Base-by-base conservation (phyloP, 2,113 vertebrate species). In the Hemibagrus wyckioides region DNA sequence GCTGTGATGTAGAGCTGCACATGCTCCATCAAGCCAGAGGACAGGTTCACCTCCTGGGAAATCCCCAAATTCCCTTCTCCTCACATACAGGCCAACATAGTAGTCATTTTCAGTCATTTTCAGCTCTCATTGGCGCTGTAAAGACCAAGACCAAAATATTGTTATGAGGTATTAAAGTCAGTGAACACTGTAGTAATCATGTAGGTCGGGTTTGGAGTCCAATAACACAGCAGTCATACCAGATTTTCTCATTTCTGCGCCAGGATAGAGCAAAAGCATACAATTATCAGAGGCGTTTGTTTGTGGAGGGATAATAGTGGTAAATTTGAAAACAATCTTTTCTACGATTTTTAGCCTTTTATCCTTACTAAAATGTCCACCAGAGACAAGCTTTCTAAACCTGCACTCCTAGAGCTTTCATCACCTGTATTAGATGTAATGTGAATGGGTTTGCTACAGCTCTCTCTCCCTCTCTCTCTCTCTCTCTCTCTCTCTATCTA, bases 41-140 rank as follows among this genome's bases (percentile, higher is more conserved):
- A 83, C 80, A 87, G 80, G 80, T 83, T 83, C 86, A 85, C 79
- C 79, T 61, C 48, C 69, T 50, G 59, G 80, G 71, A 84, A 33
- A 84, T 80, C 83, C 71, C 86, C 25, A 33, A 80, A 56, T 75
- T 56, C 76, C 84, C 79, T 80, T 48, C 65, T 87, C 50, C 63
- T 23, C 65, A 52, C 80, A 84, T n/a, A 83, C 82, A 82, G 56
- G 48, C 80, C 94, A 95, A 95, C 94, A 91, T 94, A 94, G 94
- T 94, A 95, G 94, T 93, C 94, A 95, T 96, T 95, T 80, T 95
- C 54, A 95, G 94, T 93, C 94, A 95, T 96, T 95, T 80, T 95
- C 54, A 80, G 61, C 71, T 41, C 63, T 83, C 82, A 87, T 90
- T 87, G 90, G 91, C 90, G 92, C 91, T 94, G 94, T 94, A 90